Evolutionary conservation across 1,140 invertebrate genomes (phyloP).

Genomic region (Alviniconcha marisindica): DNA sequence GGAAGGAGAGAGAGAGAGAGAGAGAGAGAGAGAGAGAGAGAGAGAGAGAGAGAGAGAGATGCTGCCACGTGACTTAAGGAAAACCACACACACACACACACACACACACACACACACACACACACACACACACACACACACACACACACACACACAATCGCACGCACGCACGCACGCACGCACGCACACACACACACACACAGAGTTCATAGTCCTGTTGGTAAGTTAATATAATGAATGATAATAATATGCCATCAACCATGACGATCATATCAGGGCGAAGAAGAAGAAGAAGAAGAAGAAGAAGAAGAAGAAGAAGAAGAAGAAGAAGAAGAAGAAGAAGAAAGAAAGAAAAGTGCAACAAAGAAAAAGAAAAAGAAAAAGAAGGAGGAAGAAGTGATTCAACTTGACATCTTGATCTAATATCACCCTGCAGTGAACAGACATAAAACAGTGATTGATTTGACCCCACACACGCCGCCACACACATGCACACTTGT

Average conservation of each 20-base stretch:
- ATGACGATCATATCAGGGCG: no score
- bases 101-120: conserved; percentile 21
- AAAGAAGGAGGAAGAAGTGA: no score
- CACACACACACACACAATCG: no score
- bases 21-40: background rate
- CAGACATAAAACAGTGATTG: no score
- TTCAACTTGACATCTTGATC: background rate
- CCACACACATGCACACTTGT: no score
- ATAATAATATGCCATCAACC: background rate
- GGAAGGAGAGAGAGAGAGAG: background rate
- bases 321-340: no score
- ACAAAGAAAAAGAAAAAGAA: no score
- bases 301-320: background rate
- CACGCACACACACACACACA: background rate
- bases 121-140: conserved; percentile 30
- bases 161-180: conserved; percentile 1
- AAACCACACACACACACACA: conserved; percentile 14
- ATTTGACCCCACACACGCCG: no score
- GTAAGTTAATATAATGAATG: no score
- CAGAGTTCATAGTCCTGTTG: no score
- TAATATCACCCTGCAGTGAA: no score
- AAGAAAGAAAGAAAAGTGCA: no score
- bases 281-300: background rate
- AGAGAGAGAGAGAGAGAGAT: background rate
- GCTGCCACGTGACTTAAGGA: background rate